A percentile compares a stretch with the other conserved stretches of the same genome.
Evolutionary conservation across 2,113 vertebrate species (phyloP).

Genomic region (Microtus ochrogaster): DNA sequence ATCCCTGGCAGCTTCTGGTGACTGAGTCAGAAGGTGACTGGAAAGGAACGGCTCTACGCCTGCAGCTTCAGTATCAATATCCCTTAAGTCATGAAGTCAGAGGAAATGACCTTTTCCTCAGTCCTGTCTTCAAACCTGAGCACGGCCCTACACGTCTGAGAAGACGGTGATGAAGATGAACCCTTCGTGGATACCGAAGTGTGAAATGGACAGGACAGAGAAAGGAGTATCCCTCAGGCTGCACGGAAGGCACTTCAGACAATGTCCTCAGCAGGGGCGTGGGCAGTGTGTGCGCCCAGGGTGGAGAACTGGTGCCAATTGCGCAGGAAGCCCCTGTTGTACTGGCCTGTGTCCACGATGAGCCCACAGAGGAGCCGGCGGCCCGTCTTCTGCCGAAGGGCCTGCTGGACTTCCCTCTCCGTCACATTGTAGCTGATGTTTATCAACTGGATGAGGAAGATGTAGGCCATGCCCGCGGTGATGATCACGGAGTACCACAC

Average conservation of each 20-base stretch:
- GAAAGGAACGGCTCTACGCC: constrained; percentile 62
- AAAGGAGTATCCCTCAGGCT: accelerated
- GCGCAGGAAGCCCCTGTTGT: constrained; percentile 90
- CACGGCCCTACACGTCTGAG: constrained; percentile 56
- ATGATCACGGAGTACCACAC: constrained; percentile 97
- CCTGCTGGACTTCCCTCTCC: constrained; percentile 93
- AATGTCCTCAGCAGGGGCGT: constrained; percentile 86
- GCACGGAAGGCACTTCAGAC: constrained; percentile 86
- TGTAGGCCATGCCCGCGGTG: constrained; percentile 92
- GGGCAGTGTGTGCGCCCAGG: constrained; percentile 81
- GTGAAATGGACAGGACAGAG: neutral
- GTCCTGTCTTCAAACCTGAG: constrained; percentile 74
- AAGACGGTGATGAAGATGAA: neutral
- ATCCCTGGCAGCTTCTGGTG: neutral
- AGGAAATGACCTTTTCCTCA: constrained; percentile 48
- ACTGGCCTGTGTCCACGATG: constrained; percentile 92
- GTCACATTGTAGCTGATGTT: constrained; percentile 98
- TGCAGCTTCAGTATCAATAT: constrained; percentile 53
- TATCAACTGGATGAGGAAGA: constrained; percentile 94
- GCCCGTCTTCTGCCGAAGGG: constrained; percentile 91
- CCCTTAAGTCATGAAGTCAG: constrained; percentile 24
- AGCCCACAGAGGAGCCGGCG: constrained; percentile 92
- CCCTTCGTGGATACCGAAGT: neutral
- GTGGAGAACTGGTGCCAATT: constrained; percentile 96
- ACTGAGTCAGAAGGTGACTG: constrained; percentile 39